phyloP scores from a whole-genome alignment of 1,140 invertebrate genomes.

The Trichonephila clavata region DNA sequence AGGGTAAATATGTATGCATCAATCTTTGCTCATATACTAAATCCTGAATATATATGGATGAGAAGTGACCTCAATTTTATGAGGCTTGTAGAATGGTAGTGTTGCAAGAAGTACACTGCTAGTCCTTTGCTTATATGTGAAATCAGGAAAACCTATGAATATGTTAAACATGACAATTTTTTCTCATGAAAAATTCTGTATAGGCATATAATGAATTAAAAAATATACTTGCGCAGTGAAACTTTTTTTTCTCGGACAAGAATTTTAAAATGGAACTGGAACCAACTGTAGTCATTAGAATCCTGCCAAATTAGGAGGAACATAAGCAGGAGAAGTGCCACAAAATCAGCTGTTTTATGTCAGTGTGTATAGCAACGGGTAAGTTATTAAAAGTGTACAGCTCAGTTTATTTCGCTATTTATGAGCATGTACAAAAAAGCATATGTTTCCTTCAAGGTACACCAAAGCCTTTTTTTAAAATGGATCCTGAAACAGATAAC shows the following conservation, averaged over 20 bases:
- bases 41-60: neutral
- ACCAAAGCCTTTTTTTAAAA: neutral
- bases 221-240: neutral
- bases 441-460: neutral
- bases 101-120: constrained; percentile 48
- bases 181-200: neutral
- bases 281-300: constrained; percentile 31
- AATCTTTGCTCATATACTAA: neutral
- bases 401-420: constrained; percentile 8
- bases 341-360: constrained; percentile 8
- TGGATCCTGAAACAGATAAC: neutral
- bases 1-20: neutral
- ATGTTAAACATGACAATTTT: neutral
- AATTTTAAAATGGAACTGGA: neutral
- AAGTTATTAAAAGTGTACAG: constrained; percentile 54
- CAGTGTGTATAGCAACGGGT: constrained; percentile 44
- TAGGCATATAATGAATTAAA: neutral
- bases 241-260: neutral
- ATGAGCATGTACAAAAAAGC: neutral
- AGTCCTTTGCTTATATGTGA: constrained; percentile 20
- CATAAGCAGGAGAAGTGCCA: constrained; percentile 34
- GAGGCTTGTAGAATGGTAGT: constrained; percentile 29
- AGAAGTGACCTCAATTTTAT: constrained; percentile 12
- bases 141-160: constrained; percentile 21
- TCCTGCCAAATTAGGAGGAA: constrained; percentile 15